These are phyloP conservation scores for Athene noctua DNA, from an alignment of 2,113 vertebrate genomes.

Conservation along the genomic window DNA sequence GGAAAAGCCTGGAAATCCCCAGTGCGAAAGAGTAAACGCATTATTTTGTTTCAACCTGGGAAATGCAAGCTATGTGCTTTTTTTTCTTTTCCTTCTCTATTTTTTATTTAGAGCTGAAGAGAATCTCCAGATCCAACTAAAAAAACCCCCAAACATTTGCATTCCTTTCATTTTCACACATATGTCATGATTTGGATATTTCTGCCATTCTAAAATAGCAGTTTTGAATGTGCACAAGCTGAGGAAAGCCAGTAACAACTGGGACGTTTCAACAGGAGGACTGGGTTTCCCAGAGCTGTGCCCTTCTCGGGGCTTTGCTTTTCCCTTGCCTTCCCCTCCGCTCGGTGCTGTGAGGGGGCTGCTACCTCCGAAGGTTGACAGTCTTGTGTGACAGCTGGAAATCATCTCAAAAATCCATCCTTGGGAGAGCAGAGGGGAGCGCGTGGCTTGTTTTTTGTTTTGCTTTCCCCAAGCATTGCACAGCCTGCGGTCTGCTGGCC, in stretches of 20 bases:
- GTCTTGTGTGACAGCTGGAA: neutral
- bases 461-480: neutral
- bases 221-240: neutral
- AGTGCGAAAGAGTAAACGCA: neutral
- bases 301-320: neutral
- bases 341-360: neutral
- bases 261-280: neutral
- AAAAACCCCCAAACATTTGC: neutral
- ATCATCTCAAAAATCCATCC: neutral
- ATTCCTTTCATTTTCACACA: slow-evolving; percentile 38
- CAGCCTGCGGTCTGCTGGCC: neutral
- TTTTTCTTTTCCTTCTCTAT: neutral
- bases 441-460: neutral
- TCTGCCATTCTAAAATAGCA: neutral
- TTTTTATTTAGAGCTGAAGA: neutral
- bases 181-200: neutral
- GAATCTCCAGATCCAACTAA: neutral
- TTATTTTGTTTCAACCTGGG: neutral
- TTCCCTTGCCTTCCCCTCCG: neutral
- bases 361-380: neutral
- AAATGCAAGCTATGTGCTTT: neutral
- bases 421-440: neutral
- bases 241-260: neutral
- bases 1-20: slow-evolving; percentile 7
- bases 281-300: neutral